Conservation (phyloP, 2,113 vertebrate genomes). For the Eurystomus gularis region DNA sequence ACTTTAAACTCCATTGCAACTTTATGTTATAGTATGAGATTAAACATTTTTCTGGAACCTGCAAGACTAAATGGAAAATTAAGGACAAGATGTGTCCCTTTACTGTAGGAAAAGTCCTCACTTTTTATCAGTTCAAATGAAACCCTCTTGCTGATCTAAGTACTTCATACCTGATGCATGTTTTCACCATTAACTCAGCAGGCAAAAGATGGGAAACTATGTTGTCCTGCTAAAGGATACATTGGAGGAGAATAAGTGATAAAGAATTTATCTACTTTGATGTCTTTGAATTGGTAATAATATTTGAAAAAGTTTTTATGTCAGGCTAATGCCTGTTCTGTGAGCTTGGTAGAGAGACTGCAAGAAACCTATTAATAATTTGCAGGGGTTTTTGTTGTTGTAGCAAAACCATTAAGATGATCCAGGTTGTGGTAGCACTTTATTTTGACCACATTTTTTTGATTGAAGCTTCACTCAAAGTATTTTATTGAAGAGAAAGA, state of each 20-base stretch:
- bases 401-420: not conserved
- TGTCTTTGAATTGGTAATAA: constrained; percentile 18
- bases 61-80: not conserved
- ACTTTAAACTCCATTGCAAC: not conserved
- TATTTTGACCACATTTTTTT: not conserved
- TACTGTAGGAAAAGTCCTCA: not conserved
- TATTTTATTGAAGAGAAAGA: not conserved
- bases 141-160: not conserved
- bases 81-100: not conserved
- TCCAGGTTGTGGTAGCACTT: not conserved
- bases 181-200: not conserved
- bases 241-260: not conserved
- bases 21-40: not conserved
- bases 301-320: not conserved
- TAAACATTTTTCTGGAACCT: not conserved
- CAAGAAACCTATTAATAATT: not conserved
- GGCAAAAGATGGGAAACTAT: not conserved
- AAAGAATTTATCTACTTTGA: not conserved
- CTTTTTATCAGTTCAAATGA: not conserved
- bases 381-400: not conserved
- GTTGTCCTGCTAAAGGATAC: not conserved
- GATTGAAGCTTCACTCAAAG: not conserved
- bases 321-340: not conserved
- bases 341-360: not conserved
- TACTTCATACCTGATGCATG: not conserved